A percentile compares a stretch with the other conserved stretches of the same genome.
These are phyloP conservation scores for Mormyrus iriodes DNA, from an alignment of 2,113 vertebrate genomes.

Conservation along the genomic window DNA sequence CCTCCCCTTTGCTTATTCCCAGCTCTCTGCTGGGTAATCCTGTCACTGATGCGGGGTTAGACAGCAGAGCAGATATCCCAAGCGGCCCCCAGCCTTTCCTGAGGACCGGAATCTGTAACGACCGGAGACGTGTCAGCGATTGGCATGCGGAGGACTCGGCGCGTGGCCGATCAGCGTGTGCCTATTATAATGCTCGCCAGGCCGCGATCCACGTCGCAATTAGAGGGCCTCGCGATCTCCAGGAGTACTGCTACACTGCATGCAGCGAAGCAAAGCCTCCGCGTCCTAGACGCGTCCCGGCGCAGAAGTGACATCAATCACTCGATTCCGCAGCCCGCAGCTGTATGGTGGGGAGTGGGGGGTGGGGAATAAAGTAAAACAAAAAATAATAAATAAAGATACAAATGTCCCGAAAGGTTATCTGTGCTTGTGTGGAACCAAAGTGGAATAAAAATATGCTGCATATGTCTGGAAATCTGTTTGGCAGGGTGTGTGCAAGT, in stretches of 20 bases:
- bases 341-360: constrained; percentile 37
- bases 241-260: background rate
- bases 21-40: background rate
- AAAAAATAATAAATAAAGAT: constrained; percentile 42
- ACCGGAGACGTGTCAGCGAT: background rate
- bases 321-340: constrained; percentile 61
- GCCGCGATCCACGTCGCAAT: background rate
- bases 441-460: constrained; percentile 67
- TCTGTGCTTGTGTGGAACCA: constrained; percentile 63
- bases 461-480: constrained; percentile 77
- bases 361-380: background rate
- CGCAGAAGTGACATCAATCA: constrained; percentile 39
- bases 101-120: background rate
- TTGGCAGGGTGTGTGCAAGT: constrained; percentile 62
- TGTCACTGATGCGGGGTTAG: background rate
- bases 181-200: background rate
- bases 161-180: background rate
- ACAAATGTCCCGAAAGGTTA: constrained; percentile 71
- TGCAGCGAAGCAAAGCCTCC: constrained; percentile 31
- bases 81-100: background rate
- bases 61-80: background rate
- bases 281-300: constrained; percentile 47
- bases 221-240: background rate
- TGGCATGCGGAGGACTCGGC: background rate
- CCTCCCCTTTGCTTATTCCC: background rate